A percentile compares a stretch with the other conserved stretches of the same genome.
Evolutionary conservation across 2,888 invertebrate genomes (phyloP).

Genomic region (Philopedon plagiatum): DNA sequence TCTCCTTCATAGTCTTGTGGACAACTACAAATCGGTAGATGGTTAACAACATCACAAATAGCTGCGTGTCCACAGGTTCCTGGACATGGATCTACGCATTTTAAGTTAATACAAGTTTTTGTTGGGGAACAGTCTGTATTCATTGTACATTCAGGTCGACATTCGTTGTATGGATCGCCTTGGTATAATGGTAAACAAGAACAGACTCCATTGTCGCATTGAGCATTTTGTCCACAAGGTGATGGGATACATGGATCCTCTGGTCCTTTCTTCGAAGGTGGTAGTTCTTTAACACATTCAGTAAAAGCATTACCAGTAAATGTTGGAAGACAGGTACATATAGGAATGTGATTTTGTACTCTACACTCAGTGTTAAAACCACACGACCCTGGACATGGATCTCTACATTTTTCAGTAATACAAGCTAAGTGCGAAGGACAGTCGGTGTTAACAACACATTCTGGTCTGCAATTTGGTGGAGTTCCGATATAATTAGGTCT

Average conservation of each 20-base stretch:
- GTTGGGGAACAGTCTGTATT: constrained; percentile 84
- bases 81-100: constrained; percentile 85
- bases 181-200: constrained; percentile 80
- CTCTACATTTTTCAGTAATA: constrained; percentile 79
- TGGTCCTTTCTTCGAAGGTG: constrained; percentile 54
- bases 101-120: constrained; percentile 82
- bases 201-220: constrained; percentile 80
- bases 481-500: constrained; percentile 77
- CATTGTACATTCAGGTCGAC: constrained; percentile 85
- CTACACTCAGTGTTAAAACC: constrained; percentile 80
- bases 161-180: constrained; percentile 82
- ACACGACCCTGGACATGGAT: constrained; percentile 81
- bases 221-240: constrained; percentile 85
- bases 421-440: constrained; percentile 78
- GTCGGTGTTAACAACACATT: constrained; percentile 80
- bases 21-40: constrained; percentile 87
- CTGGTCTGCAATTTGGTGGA: constrained; percentile 85
- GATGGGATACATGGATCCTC: constrained; percentile 81
- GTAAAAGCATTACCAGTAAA: constrained; percentile 80
- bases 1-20: constrained; percentile 82
- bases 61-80: constrained; percentile 86
- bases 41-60: constrained; percentile 84
- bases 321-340: constrained; percentile 74
- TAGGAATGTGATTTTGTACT: constrained; percentile 80
- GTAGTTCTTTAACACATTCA: constrained; percentile 71